These are phyloP conservation scores for Melospiza georgiana DNA, from an alignment of 2,113 vertebrate genomes.

Conservation along the genomic window DNA sequence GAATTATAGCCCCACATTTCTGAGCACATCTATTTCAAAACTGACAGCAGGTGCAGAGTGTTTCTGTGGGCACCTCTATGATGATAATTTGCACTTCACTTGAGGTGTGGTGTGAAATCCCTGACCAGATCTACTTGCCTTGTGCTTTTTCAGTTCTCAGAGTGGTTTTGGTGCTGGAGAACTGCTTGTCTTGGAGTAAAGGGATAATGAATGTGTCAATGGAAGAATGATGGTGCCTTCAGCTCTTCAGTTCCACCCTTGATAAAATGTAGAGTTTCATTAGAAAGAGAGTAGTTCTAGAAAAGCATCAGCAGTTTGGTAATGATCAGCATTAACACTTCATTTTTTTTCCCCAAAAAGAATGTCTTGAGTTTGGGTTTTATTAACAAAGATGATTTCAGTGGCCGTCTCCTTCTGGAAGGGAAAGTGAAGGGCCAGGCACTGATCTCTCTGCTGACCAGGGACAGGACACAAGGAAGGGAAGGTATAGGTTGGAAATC, in stretches of 20 bases:
- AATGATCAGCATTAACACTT: not conserved
- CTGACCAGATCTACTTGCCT: not conserved
- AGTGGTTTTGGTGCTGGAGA: not conserved
- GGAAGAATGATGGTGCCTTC: not conserved
- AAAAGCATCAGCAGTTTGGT: not conserved
- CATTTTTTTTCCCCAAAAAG: fast-evolving
- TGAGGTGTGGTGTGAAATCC: not conserved
- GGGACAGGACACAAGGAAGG: not conserved
- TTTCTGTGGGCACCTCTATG: not conserved
- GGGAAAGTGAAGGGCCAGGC: not conserved
- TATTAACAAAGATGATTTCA: not conserved
- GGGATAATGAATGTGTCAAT: not conserved
- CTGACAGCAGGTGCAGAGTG: not conserved
- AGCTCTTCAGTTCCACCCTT: not conserved
- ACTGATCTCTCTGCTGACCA: not conserved
- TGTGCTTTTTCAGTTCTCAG: not conserved
- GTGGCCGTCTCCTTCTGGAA: not conserved
- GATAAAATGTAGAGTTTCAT: not conserved
- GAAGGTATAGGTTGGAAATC: too few species aligned
- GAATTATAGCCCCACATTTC: not conserved
- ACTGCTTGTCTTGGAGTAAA: not conserved
- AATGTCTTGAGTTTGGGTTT: not conserved
- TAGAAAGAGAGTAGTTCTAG: not conserved
- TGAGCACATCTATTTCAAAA: not conserved
- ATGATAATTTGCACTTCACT: not conserved